A percentile compares a stretch with the other conserved stretches of the same genome.
phyloP scores from a whole-genome alignment of 1,140 invertebrate species.

The Panagrolaimus sp. region DNA sequence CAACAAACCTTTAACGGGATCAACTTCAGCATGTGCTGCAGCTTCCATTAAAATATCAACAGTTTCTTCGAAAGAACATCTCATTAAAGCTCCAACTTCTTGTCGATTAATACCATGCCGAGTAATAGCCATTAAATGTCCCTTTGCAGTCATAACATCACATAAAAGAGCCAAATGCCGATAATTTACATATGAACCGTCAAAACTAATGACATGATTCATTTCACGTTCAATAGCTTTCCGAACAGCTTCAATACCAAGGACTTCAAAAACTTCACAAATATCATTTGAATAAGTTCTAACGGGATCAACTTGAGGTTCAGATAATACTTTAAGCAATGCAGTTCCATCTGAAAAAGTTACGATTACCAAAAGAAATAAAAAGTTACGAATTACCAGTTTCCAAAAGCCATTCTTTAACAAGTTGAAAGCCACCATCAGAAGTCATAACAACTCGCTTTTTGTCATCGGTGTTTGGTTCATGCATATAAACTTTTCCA shows the following conservation, averaged over 20 bases:
- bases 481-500: slow-evolving; percentile 90
- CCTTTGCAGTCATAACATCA: slow-evolving; percentile 99
- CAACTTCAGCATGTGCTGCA: slow-evolving; percentile 89
- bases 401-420: slow-evolving; percentile 98
- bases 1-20: slow-evolving; percentile 81
- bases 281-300: slow-evolving; percentile 98
- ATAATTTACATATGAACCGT: slow-evolving; percentile 99
- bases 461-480: slow-evolving; percentile 95
- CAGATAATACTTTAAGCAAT: slow-evolving; percentile 70
- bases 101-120: slow-evolving; percentile 99
- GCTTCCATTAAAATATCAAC: slow-evolving; percentile 94
- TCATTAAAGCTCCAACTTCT: slow-evolving; percentile 97
- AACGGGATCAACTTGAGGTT: slow-evolving; percentile 90
- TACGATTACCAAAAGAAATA: too few relatives aligned
- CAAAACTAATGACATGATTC: slow-evolving; percentile 97
- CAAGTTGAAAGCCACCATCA: slow-evolving; percentile 93
- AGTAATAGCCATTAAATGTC: slow-evolving; percentile 99
- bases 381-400: too few relatives aligned
- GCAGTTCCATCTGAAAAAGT: slow-evolving; percentile 20
- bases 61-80: slow-evolving; percentile 68
- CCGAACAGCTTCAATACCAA: slow-evolving; percentile 97
- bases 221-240: slow-evolving; percentile 99
- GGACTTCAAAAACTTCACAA: slow-evolving; percentile 93
- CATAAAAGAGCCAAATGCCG: slow-evolving; percentile 95
- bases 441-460: slow-evolving; percentile 94